Conservation (phyloP, 2,113 vertebrate genomes). For the Labeo rohita region DNA sequence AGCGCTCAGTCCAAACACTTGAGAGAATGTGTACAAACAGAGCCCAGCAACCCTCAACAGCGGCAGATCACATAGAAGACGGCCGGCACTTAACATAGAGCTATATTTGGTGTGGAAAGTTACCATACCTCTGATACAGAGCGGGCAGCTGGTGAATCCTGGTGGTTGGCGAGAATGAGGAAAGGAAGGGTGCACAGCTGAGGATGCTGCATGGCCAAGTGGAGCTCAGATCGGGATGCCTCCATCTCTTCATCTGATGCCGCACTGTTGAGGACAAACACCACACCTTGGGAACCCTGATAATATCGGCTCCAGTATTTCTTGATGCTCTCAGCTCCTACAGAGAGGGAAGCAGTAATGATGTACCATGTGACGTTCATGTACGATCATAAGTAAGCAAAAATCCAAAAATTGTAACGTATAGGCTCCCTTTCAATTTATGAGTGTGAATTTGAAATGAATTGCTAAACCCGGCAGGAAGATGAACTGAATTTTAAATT, state of each 20-base stretch:
- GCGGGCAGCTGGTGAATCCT: conserved; percentile 95
- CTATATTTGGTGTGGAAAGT: conserved; percentile 64
- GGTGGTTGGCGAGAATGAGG: conserved; percentile 98
- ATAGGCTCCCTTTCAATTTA: not conserved
- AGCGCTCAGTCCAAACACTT: conserved; percentile 56
- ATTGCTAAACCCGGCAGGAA: not conserved
- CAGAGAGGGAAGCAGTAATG: conserved; percentile 49
- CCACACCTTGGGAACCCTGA: conserved; percentile 97
- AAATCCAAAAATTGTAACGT: not conserved
- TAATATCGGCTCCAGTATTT: conserved; percentile 99
- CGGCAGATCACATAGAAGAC: conserved; percentile 48
- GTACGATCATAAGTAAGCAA: not conserved
- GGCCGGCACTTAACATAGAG: conserved; percentile 44
- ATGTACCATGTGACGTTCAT: not conserved
- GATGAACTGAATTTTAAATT: not conserved
- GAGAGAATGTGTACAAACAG: conserved; percentile 55
- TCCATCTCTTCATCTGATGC: conserved; percentile 94
- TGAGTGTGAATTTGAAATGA: not conserved
- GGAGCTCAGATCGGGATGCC: conserved; percentile 92
- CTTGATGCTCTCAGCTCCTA: conserved; percentile 95
- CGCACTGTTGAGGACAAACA: conserved; percentile 96
- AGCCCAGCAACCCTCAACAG: conserved; percentile 50
- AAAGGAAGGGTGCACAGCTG: conserved; percentile 97
- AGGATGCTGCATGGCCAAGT: conserved; percentile 95
- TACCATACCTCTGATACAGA: conserved; percentile 89